Percentiles rank a stretch among this genome's conserved stretches.
These are phyloP conservation scores for Stenurella melanura DNA, from an alignment of 2,888 invertebrate species.

Conservation along the genomic window DNA sequence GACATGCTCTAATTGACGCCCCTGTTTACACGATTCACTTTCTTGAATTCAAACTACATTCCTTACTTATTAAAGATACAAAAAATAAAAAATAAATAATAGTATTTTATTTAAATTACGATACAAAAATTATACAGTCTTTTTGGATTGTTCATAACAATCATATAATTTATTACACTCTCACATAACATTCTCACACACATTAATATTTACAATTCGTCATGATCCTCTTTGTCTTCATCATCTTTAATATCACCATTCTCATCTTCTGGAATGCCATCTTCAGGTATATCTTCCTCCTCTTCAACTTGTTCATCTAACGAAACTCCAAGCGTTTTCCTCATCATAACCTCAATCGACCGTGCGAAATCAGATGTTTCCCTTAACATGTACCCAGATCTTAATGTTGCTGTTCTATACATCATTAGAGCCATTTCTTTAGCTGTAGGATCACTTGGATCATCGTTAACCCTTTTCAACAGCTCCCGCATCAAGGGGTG, in stretches of 20 bases:
- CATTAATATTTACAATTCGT: slow-evolving; percentile 76
- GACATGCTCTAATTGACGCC: too few species aligned
- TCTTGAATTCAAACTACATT: too few species aligned
- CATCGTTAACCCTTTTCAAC: slow-evolving; percentile 85
- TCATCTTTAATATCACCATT: slow-evolving; percentile 69
- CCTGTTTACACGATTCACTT: too few species aligned
- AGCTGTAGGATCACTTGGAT: slow-evolving; percentile 85
- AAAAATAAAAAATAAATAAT: slow-evolving; percentile 29
- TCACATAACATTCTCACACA: slow-evolving; percentile 41
- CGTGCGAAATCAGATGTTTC: slow-evolving; percentile 93
- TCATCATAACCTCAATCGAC: slow-evolving; percentile 93
- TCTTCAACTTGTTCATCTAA: slow-evolving; percentile 80
- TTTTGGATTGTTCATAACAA: slow-evolving; percentile 54
- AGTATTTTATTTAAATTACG: slow-evolving; percentile 49
- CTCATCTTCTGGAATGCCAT: slow-evolving; percentile 72
- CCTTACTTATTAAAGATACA: neutral
- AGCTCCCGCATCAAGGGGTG: slow-evolving; percentile 97
- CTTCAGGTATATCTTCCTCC: slow-evolving; percentile 72
- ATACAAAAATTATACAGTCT: slow-evolving; percentile 62
- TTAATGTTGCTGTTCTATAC: slow-evolving; percentile 92
- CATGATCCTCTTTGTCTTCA: slow-evolving; percentile 73
- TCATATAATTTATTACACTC: slow-evolving; percentile 50
- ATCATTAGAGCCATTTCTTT: slow-evolving; percentile 91
- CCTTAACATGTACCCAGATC: slow-evolving; percentile 94
- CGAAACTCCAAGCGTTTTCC: slow-evolving; percentile 85